Conservation (phyloP, 2,797 vertebrate species). For the Sebastes nivosus region DNA sequence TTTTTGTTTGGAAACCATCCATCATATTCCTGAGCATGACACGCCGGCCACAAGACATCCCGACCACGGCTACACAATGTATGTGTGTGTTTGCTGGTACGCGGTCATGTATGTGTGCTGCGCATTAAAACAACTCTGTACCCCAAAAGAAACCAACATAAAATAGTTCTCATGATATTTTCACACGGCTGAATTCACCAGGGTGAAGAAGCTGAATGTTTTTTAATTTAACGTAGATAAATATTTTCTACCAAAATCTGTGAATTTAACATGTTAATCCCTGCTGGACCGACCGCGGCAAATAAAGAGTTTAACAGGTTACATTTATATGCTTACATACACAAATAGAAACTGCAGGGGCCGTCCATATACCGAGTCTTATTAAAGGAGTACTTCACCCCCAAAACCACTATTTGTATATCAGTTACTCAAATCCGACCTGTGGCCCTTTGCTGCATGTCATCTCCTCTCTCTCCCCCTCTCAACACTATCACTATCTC, state of each 20-base stretch:
- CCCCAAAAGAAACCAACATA: neutral
- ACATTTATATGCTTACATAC: too few species aligned
- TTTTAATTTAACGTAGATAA: neutral
- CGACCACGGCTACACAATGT: neutral
- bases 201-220: neutral
- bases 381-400: too few species aligned
- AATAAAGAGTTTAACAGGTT: too few species aligned
- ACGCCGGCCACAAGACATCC: slow-evolving; percentile 15
- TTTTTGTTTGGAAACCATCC: slow-evolving; percentile 78
- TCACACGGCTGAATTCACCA: neutral
- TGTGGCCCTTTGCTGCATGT: too few species aligned
- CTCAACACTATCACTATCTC: too few species aligned
- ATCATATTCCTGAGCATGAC: slow-evolving; percentile 65
- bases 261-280: neutral
- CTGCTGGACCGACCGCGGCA: too few species aligned
- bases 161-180: slow-evolving; percentile 11
- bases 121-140: neutral
- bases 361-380: too few species aligned
- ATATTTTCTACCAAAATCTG: neutral
- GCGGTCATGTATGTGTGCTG: neutral
- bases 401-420: too few species aligned
- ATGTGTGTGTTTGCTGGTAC: slow-evolving; percentile 6
- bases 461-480: too few species aligned
- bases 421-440: too few species aligned
- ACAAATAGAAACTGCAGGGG: too few species aligned